Conservation (phyloP, 2,113 vertebrate genomes). For the Mohoua ochrocephala region DNA sequence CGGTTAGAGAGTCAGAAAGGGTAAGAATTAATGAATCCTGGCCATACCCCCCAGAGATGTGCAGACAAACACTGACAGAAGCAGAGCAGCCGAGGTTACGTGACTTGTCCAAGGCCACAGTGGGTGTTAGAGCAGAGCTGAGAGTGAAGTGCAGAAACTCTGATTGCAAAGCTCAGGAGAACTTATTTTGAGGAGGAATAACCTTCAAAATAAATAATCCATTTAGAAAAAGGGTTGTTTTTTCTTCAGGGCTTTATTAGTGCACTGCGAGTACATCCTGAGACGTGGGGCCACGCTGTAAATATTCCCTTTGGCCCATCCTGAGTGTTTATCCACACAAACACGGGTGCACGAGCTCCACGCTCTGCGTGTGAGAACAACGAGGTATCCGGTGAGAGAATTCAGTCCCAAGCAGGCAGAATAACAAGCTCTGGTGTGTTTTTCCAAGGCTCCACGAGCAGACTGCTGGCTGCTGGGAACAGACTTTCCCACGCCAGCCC, state of each 20-base stretch:
- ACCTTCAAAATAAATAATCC: not conserved
- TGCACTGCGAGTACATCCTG: not conserved
- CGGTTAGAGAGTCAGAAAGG: not conserved
- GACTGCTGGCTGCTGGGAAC: not conserved
- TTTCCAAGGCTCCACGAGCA: not conserved
- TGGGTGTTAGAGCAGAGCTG: not conserved
- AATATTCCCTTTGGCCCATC: not conserved
- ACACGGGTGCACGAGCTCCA: fast-evolving
- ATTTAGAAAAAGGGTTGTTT: not conserved
- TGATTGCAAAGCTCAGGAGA: not conserved
- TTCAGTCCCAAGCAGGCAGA: not conserved
- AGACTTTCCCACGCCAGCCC: not conserved
- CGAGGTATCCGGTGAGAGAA: not conserved
- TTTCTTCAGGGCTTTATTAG: not conserved
- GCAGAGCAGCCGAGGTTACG: not conserved
- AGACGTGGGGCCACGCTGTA: not conserved
- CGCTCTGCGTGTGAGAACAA: not conserved
- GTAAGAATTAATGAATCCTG: constrained; percentile 37
- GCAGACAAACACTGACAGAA: not conserved
- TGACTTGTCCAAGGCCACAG: not conserved
- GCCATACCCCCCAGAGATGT: not conserved
- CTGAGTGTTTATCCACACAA: not conserved
- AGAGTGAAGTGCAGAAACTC: not conserved
- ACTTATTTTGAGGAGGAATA: not conserved
- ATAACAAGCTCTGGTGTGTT: not conserved